Percentiles rank a stretch among this genome's conserved stretches.
Conservation (phyloP, 2,113 vertebrate species). For the Podarcis cretensis region DNA sequence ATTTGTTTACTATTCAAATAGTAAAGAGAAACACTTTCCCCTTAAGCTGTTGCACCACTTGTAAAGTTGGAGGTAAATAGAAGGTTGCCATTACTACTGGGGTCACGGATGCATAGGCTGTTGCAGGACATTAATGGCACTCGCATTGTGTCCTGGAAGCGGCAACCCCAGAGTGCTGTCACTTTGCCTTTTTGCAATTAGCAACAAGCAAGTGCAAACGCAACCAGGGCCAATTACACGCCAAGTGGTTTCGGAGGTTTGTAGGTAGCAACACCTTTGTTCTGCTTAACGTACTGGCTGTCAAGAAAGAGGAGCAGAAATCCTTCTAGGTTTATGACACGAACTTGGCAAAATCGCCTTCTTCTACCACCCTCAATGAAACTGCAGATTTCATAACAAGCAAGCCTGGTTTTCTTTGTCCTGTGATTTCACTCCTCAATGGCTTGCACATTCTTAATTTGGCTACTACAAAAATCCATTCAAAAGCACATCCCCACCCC, state of each 20-base stretch:
- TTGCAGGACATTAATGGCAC: not conserved
- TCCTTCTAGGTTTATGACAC: not conserved
- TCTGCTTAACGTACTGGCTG: not conserved
- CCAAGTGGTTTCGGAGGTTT: not conserved
- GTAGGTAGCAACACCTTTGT: not conserved
- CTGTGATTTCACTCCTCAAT: not conserved
- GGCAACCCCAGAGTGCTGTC: not conserved
- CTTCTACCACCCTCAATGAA: not conserved
- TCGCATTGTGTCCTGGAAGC: not conserved
- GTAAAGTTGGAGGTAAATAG: slow-evolving; percentile 48
- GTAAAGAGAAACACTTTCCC: slow-evolving; percentile 44
- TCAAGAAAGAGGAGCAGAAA: not conserved
- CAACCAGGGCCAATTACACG: not conserved
- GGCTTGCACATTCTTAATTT: not conserved
- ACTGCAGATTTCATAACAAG: not conserved
- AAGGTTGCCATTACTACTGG: slow-evolving; percentile 51
- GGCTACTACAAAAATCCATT: not conserved
- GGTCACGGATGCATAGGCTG: slow-evolving; percentile 52
- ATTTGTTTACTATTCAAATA: slow-evolving; percentile 29
- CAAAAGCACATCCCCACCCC: too few species aligned
- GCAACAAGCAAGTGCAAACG: slow-evolving; percentile 17
- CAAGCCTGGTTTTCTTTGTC: not conserved
- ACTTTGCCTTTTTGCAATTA: not conserved
- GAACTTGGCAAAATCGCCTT: not conserved
- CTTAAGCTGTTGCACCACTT: slow-evolving; percentile 13